phyloP scores from a whole-genome alignment of 1,140 invertebrate species.

The Eciton burchellii region DNA sequence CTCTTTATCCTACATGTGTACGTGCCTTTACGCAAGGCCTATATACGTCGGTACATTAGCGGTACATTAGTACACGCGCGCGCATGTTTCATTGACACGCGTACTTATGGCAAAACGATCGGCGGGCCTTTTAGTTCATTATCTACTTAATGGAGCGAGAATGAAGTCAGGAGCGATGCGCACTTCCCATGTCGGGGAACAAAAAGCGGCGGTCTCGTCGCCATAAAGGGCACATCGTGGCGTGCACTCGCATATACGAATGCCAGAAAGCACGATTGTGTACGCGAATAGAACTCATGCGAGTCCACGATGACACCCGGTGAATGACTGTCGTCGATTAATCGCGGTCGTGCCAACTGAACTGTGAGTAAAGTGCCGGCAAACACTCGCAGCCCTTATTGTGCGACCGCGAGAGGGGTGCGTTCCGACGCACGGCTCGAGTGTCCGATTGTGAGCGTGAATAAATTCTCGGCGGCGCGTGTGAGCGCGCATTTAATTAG shows the following conservation, averaged over 20 bases:
- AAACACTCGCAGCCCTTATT: conserved; percentile 21
- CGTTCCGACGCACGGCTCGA: conserved; percentile 1
- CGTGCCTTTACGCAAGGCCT: neutral
- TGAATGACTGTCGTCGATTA: conserved; percentile 54
- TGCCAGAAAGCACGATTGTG: conserved; percentile 26
- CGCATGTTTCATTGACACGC: neutral
- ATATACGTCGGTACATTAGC: neutral
- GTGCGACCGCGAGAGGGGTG: neutral
- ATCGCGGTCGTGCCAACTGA: conserved; percentile 59
- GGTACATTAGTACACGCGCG: no score
- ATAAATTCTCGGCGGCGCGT: conserved; percentile 40
- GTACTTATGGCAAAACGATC: conserved; percentile 32
- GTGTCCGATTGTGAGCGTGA: conserved; percentile 46
- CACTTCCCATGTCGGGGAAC: conserved; percentile 79
- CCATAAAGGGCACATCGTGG: conserved; percentile 12
- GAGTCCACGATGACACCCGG: conserved; percentile 32
- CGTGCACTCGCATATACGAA: conserved; percentile 23
- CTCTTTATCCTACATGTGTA: neutral
- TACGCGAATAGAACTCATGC: conserved; percentile 46
- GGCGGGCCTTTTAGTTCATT: conserved; percentile 65
- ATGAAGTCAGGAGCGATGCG: conserved; percentile 70
- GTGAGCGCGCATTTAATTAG: conserved; percentile 57
- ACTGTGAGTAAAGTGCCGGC: conserved; percentile 63
- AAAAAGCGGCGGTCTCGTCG: conserved; percentile 49
- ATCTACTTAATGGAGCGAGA: conserved; percentile 80